Evolutionary conservation across 2,113 vertebrate species (phyloP).

Genomic region (Murina feae): DNA sequence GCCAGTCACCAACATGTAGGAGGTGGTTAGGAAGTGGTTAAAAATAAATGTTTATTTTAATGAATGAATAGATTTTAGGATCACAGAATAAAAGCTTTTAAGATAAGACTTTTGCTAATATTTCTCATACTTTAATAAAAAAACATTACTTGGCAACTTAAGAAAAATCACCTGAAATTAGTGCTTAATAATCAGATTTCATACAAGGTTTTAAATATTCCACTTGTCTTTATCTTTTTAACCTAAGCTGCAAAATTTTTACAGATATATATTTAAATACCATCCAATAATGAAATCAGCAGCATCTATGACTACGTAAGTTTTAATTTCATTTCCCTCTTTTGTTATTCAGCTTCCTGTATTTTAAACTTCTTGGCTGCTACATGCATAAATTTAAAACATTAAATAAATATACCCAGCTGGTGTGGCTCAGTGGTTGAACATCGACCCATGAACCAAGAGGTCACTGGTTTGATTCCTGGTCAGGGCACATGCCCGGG

Average conservation of each 20-base stretch:
- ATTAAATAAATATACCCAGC: not conserved
- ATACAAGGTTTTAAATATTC: not conserved
- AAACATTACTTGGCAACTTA: not conserved
- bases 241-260: not conserved
- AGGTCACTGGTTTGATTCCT: no score
- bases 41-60: not conserved
- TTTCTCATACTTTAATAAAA: not conserved
- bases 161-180: not conserved
- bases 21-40: not conserved
- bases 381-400: not conserved
- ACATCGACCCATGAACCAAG: no score
- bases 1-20: not conserved
- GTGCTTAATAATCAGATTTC: not conserved
- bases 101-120: not conserved
- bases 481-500: no score
- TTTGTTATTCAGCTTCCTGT: conserved; percentile 33
- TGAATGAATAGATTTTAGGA: not conserved
- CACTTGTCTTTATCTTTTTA: not conserved
- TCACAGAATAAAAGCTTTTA: not conserved
- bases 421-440: no score
- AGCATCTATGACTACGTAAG: not conserved
- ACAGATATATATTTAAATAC: not conserved
- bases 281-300: not conserved
- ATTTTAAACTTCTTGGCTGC: conserved; percentile 26
- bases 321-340: conserved; percentile 55